Percentiles rank a stretch among this genome's conserved stretches.
Conservation (phyloP, 2,797 vertebrate species). For the Heterohyrax brucei region DNA sequence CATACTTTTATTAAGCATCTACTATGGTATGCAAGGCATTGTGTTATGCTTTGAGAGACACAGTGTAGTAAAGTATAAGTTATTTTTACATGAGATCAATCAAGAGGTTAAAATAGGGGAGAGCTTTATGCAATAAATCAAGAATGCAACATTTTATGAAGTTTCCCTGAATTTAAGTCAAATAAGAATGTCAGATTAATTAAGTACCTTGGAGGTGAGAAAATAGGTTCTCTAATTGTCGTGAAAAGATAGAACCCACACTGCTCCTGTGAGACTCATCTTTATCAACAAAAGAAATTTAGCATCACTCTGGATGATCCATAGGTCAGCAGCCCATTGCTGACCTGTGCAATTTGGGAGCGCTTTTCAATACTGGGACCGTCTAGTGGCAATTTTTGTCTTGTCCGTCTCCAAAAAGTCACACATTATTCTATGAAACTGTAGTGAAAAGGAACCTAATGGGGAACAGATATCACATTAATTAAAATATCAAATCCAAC, state of each 20-base stretch:
- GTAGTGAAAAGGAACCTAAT: not conserved
- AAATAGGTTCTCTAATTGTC: not conserved
- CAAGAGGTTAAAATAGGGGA: not conserved
- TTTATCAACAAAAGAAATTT: not conserved
- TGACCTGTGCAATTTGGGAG: not conserved
- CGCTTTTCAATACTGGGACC: not conserved
- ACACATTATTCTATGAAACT: not conserved
- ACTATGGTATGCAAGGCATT: not conserved
- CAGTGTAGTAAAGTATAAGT: not conserved
- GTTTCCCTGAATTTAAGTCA: not conserved
- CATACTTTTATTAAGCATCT: not conserved
- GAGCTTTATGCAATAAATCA: not conserved
- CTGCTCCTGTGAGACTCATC: not conserved
- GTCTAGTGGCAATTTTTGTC: not conserved
- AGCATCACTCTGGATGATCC: not conserved
- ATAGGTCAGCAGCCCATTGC: not conserved
- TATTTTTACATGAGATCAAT: not conserved
- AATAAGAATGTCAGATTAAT: not conserved
- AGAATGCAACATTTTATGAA: not conserved
- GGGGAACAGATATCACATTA: not conserved
- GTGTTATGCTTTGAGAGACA: not conserved
- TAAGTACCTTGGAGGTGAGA: not conserved
- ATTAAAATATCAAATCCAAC: not conserved
- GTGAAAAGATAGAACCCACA: not conserved
- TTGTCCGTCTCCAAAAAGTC: not conserved